Evolutionary conservation across 2,888 invertebrate species (phyloP), one percentile per base, ranked within the genome.

Genomic region (Campoplex capitator): DNA sequence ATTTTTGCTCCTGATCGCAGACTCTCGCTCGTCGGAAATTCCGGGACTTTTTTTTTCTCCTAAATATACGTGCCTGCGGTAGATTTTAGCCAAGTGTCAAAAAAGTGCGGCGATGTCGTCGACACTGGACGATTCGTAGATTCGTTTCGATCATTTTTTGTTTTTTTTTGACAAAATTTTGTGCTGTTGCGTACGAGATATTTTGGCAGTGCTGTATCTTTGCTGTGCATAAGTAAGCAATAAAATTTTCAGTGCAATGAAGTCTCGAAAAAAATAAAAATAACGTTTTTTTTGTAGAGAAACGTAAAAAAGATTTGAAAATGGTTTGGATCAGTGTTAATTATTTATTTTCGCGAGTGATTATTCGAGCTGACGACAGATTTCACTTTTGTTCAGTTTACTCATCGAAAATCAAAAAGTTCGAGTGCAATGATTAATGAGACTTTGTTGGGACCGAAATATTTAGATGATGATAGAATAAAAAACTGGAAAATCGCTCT

Each of bases 11-110:
- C 16, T 45, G 76, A 38, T 23, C 54, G 32, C n/a, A 58, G 51
- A 38, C 28, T 18, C 54, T 68, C 38, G 67, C 35, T 65, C 76
- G 76, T 67, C 76, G 81, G 75, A 13, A 28, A 16, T 48, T 76
- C 23, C 1, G 23, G 6, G 45, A 45, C 23, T 2, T 65, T 8
- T n/a, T 16, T 67, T 67, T 67, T 13, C 35, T 6, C 32, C 28
- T 28, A 9, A 1, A 1, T 1, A 6, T 16, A 1, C 4, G 32
- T 16, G 62, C 62, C 32, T 23, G 16, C 62, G 62, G 3, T 32
- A 32, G 4, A 7, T 11, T 28, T 32, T 62, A 28, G 16, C 32
- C 62, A 32, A 62, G 62, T 62, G 62, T 62, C 62, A 62, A 62
- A 62, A 51, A 62, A 62, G 62, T 62, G 32, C 32, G 16, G 16